Evolutionary conservation across 2,888 invertebrate genomes (phyloP).

Genomic region (Napeogenes sylphis): DNA sequence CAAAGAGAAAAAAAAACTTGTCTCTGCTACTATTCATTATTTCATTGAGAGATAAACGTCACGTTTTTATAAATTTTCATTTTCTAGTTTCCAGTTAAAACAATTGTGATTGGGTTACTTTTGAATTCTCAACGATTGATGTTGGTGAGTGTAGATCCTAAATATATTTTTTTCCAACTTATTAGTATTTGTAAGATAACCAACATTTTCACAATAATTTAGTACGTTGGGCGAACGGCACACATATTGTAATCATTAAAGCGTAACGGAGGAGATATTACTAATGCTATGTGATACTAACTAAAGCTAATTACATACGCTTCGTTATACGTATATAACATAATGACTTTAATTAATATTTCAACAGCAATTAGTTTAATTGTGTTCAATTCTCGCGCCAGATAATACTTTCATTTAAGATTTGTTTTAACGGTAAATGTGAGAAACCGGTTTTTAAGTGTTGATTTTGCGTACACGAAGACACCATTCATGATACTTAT

Average conservation of each 20-base stretch:
- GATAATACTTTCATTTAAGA: not conserved
- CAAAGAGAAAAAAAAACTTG: constrained; percentile 1
- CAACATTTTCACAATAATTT: constrained; percentile 17
- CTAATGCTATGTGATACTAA: constrained; percentile 3
- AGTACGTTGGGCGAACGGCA: constrained; percentile 22
- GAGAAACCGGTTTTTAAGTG: constrained; percentile 1
- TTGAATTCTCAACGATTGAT: constrained; percentile 1
- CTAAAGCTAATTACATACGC: constrained; percentile 2
- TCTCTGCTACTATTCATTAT: constrained; percentile 18
- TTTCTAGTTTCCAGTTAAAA: constrained; percentile 13
- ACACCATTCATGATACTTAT: too few species aligned
- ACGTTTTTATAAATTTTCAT: constrained; percentile 21
- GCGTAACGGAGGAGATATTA: constrained; percentile 20
- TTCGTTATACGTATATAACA: constrained; percentile 2
- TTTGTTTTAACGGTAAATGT: not conserved
- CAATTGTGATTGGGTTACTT: constrained; percentile 9
- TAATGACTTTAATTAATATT: constrained; percentile 2
- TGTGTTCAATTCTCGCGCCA: constrained; percentile 1
- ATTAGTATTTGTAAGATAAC: not conserved
- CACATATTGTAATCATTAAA: constrained; percentile 21
- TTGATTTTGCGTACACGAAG: not conserved
- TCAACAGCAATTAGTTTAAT: not conserved
- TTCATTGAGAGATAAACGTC: constrained; percentile 20
- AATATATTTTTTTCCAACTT: constrained; percentile 5
- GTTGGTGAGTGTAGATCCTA: constrained; percentile 18